Base-by-base conservation (phyloP, 2,888 invertebrate genomes). In the Gymnosoma rotundatum region DNA sequence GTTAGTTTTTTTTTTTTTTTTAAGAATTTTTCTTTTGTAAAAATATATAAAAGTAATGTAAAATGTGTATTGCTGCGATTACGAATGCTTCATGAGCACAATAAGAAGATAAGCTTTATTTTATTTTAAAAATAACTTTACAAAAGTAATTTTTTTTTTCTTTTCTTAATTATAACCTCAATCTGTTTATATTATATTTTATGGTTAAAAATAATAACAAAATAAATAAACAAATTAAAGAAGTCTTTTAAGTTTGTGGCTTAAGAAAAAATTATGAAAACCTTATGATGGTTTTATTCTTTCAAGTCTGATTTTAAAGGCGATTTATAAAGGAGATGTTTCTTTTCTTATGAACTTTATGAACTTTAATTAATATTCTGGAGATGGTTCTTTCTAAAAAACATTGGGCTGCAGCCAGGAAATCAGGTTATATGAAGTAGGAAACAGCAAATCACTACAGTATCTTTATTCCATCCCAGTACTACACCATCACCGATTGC, bases 101-200 rank as follows among this genome's bases (percentile, higher is more conserved):
- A 58, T 74, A 61, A 45, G 36, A 70, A 75, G 84, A 84, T 84
- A 84, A 84, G 73, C 80, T 81, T 84, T 78, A 58, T 78, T 81
- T 83, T 61, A 61, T 69, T 69, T 61, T 64, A 74, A 81, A 84
- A 82, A 69, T 66, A 79, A 67, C 20, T 79, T 67, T 60, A 54
- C 25, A 61, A 32, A 32, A 18, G 7, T 48, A 6, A 36, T 58
- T 56, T 64, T 63, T n/a, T 48, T 6, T 36, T 58, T 56, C 56
- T 63, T 18, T 73, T 36, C 52, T 81, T 74, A 78, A 84, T 52
- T 61, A 66, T 78, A 84, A 84, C 81, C 81, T 84, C 78, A 84
- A 78, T 84, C 74, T 60, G 58, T 81, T 9, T 60, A 45, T 32
- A 38, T 25, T 16, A 12, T 63, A 25, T 56, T 66, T 32, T 42